Percentiles rank a stretch among this genome's conserved stretches.
phyloP scores from a whole-genome alignment of 2,888 invertebrate genomes.

The Drosophila hawaiiensis region DNA sequence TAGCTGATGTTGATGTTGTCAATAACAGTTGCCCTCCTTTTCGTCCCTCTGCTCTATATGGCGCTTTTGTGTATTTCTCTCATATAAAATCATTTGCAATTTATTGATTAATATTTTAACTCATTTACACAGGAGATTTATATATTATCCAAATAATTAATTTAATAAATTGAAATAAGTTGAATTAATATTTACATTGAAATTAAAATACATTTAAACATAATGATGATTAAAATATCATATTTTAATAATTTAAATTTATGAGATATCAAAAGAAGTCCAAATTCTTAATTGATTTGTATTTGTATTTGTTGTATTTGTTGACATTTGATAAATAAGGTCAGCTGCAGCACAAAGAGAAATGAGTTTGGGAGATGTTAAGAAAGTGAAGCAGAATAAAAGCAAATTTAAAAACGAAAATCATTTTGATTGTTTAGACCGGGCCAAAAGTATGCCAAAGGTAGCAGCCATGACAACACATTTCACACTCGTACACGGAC shows the following conservation, averaged over 20 bases:
- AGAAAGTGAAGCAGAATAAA: constrained; percentile 27
- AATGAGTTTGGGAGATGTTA: background rate
- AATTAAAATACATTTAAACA: background rate
- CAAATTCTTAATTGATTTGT: background rate
- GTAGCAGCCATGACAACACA: constrained; percentile 21
- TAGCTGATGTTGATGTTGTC: constrained; percentile 1
- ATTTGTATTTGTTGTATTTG: too few relatives aligned
- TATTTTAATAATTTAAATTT: background rate
- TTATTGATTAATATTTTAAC: constrained; percentile 1
- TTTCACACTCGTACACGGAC: constrained; percentile 1
- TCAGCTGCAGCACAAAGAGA: background rate
- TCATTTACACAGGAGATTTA: too few relatives aligned
- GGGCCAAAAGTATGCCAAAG: constrained; percentile 39
- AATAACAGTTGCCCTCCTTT: background rate
- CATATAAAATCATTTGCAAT: constrained; percentile 13
- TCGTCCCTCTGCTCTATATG: too few relatives aligned
- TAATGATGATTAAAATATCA: background rate
- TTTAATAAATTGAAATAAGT: background rate
- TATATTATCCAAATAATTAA: background rate
- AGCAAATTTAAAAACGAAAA: constrained; percentile 13
- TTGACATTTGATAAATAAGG: constrained; percentile 64
- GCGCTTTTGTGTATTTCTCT: constrained; percentile 20
- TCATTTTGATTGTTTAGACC: constrained; percentile 57
- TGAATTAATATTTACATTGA: background rate
- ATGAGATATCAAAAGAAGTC: background rate